Base-by-base conservation (phyloP, 2,797 vertebrate genomes). In the Sebastes wilsoni region DNA sequence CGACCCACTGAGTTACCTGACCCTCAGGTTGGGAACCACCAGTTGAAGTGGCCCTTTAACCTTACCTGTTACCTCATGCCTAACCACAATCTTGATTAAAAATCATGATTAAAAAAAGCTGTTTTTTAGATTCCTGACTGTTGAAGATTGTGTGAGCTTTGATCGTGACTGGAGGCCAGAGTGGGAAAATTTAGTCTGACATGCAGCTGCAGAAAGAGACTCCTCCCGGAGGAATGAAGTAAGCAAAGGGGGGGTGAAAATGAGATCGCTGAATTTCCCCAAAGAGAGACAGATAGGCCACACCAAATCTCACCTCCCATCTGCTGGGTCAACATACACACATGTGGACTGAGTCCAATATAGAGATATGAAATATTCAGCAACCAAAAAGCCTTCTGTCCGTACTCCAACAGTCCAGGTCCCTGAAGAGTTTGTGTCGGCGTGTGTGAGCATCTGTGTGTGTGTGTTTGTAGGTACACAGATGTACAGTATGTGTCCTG, bases 351-450 rank as follows among this genome's bases (percentile, higher is more conserved):
- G 76, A 80, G 86, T 88, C 80, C 76, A 88, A 83, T 81, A 83
- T 68, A 59, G 34, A 84, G 68, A 80, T 78, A 89, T 91, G 77
- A 94, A 90, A 86, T 84, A 93, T 90, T 91, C 92, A 91, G 32
- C 68, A 65, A 71, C 68, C 72, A 54, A 80, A 42, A 82, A 81
- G 32, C 66, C 68, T 69, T 42, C 70, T 58, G 77, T 82, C 73
- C 74, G 0, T 46, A 36, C 76, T 77, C 58, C 64, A 77, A 71
- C 27, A 10, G 73, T 81, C 49, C 68, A 11, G 38, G 67, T 74
- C 84, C 71, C 86, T 8, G 59, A 67, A 59, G 88, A 77, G 58
- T 65, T 38, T 56, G 76, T 49, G 76, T 65, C 20, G 61, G 71
- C 54, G 68, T 73, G 70, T 46, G 27, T 32, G 75, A 79, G 76